A percentile compares a stretch with the other conserved stretches of the same genome.
phyloP scores from a whole-genome alignment of 2,888 invertebrate genomes.

The Drosophila leonis region DNA sequence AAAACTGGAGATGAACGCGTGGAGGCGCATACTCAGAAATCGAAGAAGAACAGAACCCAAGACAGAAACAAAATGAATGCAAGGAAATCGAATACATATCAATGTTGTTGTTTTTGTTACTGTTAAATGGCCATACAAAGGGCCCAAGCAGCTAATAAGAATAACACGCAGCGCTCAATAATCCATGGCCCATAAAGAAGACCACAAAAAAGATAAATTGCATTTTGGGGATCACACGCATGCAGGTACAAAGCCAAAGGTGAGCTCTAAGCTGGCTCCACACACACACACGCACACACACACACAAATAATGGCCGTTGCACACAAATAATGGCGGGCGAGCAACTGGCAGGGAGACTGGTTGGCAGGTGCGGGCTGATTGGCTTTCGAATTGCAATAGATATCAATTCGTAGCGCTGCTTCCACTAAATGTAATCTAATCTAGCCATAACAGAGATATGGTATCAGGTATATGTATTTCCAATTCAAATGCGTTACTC shows the following conservation, averaged over 20 bases:
- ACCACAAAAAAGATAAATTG: constrained; percentile 84
- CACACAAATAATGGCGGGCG: constrained; percentile 8
- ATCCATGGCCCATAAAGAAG: constrained; percentile 81
- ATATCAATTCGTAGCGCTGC: background rate
- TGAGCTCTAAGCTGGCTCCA: constrained; percentile 4
- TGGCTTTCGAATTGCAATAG: constrained; percentile 35
- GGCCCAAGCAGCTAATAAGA: constrained; percentile 65
- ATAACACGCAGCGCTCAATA: constrained; percentile 73
- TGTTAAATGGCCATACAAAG: constrained; percentile 56
- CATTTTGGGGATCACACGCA: constrained; percentile 75
- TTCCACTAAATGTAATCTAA: constrained; percentile 17
- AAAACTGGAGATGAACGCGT: constrained; percentile 56
- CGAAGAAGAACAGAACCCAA: constrained; percentile 27
- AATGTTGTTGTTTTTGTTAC: constrained; percentile 34
- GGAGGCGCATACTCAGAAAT: constrained; percentile 48
- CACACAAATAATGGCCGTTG: constrained; percentile 68
- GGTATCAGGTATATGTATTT: background rate
- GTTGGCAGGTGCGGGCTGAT: constrained; percentile 32
- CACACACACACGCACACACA: constrained; percentile 13
- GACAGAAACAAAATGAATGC: constrained; percentile 54
- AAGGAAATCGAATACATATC: constrained; percentile 63
- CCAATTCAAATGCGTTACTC: background rate
- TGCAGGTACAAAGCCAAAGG: constrained; percentile 19
- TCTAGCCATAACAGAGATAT: background rate
- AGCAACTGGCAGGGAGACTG: background rate